Conservation (phyloP, 1,140 invertebrate genomes). For the Cydia strobilella region DNA sequence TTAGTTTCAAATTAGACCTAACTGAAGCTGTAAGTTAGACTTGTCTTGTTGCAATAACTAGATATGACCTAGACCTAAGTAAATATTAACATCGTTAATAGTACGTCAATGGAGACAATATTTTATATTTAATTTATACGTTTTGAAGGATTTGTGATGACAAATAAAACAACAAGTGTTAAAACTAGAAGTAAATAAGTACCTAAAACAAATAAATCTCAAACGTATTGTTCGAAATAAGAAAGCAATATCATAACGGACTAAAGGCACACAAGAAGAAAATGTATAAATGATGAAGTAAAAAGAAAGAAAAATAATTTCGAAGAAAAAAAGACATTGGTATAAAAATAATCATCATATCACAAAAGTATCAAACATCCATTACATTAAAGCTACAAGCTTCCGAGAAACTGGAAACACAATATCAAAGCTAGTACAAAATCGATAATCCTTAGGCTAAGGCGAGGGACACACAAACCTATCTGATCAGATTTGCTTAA, state of each 20-base stretch:
- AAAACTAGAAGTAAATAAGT: not conserved
- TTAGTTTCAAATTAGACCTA: not conserved
- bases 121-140: not conserved
- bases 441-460: not conserved
- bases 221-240: not conserved
- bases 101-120: not conserved
- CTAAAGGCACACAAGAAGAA: not conserved
- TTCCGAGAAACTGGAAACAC: not conserved
- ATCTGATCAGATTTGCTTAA: no score
- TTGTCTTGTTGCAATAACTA: not conserved
- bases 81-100: not conserved
- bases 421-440: conserved; percentile 12
- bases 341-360: not conserved
- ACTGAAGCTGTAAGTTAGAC: not conserved
- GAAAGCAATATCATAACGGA: not conserved
- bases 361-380: not conserved
- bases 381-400: not conserved
- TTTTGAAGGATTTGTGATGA: not conserved
- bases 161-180: not conserved
- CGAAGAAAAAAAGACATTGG: not conserved
- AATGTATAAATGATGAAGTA: not conserved
- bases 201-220: not conserved
- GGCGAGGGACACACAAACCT: not conserved
- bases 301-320: not conserved
- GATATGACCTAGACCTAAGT: not conserved